Evolutionary conservation across 2,113 vertebrate species (phyloP).

Genomic region (Regulus satrapa): DNA sequence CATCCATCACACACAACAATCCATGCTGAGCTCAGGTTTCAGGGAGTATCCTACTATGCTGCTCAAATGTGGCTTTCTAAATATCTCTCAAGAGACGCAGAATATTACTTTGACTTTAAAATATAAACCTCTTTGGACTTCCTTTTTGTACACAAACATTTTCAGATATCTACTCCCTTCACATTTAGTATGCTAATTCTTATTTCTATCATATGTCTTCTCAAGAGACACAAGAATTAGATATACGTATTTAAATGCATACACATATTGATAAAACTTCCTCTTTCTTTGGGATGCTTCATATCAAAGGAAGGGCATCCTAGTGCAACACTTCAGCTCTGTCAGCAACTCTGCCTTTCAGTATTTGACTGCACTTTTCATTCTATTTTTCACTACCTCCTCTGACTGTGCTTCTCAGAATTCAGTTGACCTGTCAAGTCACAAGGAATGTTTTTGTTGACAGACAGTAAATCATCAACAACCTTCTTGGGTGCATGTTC

Average conservation of each 20-base stretch:
- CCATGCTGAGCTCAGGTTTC: background rate
- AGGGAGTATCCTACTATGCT: background rate
- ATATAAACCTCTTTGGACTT: background rate
- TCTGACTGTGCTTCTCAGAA: background rate
- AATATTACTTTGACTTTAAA: background rate
- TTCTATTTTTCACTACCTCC: background rate
- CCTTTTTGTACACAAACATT: background rate
- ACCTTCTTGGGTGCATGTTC: background rate
- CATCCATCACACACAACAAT: background rate
- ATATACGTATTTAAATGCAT: background rate
- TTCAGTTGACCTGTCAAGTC: background rate
- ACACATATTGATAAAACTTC: background rate
- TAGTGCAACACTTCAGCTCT: background rate
- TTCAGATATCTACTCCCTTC: background rate
- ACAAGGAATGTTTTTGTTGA: background rate
- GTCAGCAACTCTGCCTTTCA: background rate
- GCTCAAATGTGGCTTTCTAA: background rate
- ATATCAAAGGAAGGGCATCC: background rate
- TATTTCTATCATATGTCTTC: background rate
- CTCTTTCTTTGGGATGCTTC: background rate
- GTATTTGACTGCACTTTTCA: background rate
- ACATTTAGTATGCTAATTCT: background rate
- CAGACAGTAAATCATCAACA: background rate
- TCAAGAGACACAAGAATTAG: background rate
- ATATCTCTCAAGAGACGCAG: background rate